Conservation (phyloP, 2,797 vertebrate species). For the Muscicapa comitata region DNA sequence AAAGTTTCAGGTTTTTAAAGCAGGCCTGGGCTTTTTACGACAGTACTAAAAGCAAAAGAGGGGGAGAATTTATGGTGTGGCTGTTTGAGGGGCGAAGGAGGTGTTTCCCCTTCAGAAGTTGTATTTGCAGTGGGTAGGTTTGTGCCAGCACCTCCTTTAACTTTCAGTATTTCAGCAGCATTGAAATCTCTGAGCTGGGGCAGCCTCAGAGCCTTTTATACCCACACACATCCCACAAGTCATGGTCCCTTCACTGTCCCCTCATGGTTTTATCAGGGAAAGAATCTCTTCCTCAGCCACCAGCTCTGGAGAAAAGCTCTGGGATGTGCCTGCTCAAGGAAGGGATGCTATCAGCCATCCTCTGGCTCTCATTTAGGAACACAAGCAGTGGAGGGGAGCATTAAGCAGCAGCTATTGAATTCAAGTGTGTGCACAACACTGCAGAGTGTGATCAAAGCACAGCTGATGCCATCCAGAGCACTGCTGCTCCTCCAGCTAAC, state of each 20-base stretch:
- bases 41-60: slow-evolving; percentile 28
- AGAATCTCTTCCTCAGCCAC: neutral
- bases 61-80: neutral
- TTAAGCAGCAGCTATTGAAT: neutral
- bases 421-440: neutral
- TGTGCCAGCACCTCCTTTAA: neutral
- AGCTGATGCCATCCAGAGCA: neutral
- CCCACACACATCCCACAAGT: neutral
- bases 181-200: neutral
- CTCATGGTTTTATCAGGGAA: neutral
- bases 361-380: neutral
- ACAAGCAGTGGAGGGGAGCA: accelerated
- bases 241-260: neutral
- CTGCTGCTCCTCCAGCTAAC: neutral
- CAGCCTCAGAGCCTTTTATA: neutral
- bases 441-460: slow-evolving; percentile 10
- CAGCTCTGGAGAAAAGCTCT: neutral
- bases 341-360: neutral
- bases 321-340: neutral
- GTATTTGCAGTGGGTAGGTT: neutral
- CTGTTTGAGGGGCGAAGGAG: neutral
- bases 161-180: neutral
- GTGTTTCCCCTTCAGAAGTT: neutral
- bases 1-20: slow-evolving; percentile 52
- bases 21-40: slow-evolving; percentile 53